Base-by-base conservation (phyloP, 2,888 invertebrate genomes). In the Eurois occulta region DNA sequence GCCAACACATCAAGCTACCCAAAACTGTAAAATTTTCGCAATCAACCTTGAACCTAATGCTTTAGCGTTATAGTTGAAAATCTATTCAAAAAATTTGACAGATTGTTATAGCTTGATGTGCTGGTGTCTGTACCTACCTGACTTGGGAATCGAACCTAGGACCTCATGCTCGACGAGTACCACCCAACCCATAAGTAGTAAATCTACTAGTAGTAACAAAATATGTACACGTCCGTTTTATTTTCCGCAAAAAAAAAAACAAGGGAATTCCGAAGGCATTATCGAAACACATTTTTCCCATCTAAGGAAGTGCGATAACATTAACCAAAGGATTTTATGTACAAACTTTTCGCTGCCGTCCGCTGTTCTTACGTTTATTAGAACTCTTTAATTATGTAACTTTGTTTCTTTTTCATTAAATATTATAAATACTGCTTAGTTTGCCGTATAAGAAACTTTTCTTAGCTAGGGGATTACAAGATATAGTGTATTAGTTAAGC, bases 201-300 rank as follows among this genome's bases (percentile, higher is more conserved):
- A 85, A 84, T 65, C n/a, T 78, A 82, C 79, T 81, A n/a, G n/a
- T n/a, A n/a, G n/a, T 72, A 71, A 69, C 72, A 77, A 80, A 82
- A 81, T 83, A 87, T 80, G 38, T 81, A 79, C 60, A 78, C 24
- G 43, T 43, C 73, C 72, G 32, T 72, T 78, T 81, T 86, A 87
- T 86, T 90, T 87, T 84, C 75, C 73, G 46, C 72, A 81, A 86
- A 88, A 87, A 90, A 91, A 91, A 88, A 90, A 87, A 91, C 88
- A 92, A 90, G 89, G 70, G 82, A 92, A 91, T 91, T 90, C 88
- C 89, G 77, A 89, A 90, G 89, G 88, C 93, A 93, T 94, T 94
- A 94, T 93, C 92, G 90, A 90, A 93, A 94, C 94, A 94, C 92
- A 94, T 94, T 93, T 95, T 94, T 93, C 88, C 93, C 93, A 93